Evolutionary conservation across 2,888 invertebrate species (phyloP), one percentile per base, ranked within the genome.

Genomic region (Melanophora roralis): DNA sequence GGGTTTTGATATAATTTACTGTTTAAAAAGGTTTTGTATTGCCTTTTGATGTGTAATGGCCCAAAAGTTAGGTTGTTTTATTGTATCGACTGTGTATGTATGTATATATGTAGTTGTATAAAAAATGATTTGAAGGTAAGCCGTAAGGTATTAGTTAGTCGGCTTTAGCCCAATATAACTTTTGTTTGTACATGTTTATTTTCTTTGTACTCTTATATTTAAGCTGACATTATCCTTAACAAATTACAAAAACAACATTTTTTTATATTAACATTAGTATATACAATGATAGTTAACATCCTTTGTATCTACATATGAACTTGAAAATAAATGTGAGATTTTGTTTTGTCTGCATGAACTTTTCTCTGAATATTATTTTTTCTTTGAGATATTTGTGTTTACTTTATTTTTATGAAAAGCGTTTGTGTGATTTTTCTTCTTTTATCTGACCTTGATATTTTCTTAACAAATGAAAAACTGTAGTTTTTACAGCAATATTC

Each of bases 361-460:
- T 40, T 40, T 1, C 12, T 19, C 7, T 64, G 21, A 32, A n/a
- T n/a, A 11, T 14, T 38, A 62, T 32, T n/a, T n/a, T n/a, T 36
- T 36, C 64, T 36, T n/a, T 64, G 49, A 49, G 49, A 49, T n/a
- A n/a, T 23, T 65, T 64, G 53, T 32, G 11, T 53, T 16, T 11
- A 32, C 16, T 51, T 27, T 27, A 51, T 51, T 27, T 53, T 53
- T 32, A 27, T 27, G 27, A 3, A n/a, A n/a, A 27, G 27, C 6
- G 6, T 27, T 5, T 27, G 27, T 27, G 27, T 49, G n/a, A 36
- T 47, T 62, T 32, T 14, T 11, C 23, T 51, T 3, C 14, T 59
- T 12, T 1, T 9, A 34, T 51, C 27, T 65, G 38, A 38, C 49
- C 64, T 53, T 67, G 53, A 67, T 67, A 34, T 55, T 55, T 55